Percentiles rank a stretch among this genome's conserved stretches.
phyloP scores from a whole-genome alignment of 2,888 invertebrate genomes.

The Laothoe populi region DNA sequence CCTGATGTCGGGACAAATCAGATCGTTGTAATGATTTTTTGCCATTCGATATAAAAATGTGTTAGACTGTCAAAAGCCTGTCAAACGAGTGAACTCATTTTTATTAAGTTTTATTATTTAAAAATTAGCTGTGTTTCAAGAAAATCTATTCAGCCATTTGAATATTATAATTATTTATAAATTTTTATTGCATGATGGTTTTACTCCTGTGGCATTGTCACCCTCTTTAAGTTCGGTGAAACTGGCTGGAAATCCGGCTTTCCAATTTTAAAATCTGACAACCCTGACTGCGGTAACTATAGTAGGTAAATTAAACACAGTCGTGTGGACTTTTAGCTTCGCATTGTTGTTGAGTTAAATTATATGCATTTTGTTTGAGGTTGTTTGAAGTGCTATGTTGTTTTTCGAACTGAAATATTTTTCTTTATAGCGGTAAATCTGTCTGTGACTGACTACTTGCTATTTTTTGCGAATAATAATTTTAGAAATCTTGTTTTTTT shows the following conservation, averaged over 20 bases:
- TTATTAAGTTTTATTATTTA: no score
- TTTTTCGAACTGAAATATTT: not conserved
- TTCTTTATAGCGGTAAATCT: not conserved
- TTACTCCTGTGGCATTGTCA: not conserved
- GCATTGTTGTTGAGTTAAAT: not conserved
- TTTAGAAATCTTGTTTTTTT: not conserved
- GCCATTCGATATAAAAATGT: no score
- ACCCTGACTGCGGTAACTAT: not conserved
- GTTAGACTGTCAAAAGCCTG: no score
- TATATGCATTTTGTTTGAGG: not conserved
- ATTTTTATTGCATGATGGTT: no score
- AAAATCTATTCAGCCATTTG: no score
- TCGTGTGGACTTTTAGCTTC: not conserved
- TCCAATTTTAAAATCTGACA: not conserved
- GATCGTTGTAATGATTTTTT: no score
- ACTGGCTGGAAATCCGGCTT: not conserved
- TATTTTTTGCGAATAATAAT: not conserved
- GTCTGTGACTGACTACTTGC: constrained; percentile 7
- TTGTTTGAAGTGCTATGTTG: not conserved
- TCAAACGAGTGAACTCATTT: no score
- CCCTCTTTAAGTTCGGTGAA: not conserved
- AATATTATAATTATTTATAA: no score
- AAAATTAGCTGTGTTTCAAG: no score
- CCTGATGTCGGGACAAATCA: no score
- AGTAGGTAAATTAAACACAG: not conserved